Conservation (phyloP, 2,113 vertebrate species). For the Pomatostomus ruficeps region DNA sequence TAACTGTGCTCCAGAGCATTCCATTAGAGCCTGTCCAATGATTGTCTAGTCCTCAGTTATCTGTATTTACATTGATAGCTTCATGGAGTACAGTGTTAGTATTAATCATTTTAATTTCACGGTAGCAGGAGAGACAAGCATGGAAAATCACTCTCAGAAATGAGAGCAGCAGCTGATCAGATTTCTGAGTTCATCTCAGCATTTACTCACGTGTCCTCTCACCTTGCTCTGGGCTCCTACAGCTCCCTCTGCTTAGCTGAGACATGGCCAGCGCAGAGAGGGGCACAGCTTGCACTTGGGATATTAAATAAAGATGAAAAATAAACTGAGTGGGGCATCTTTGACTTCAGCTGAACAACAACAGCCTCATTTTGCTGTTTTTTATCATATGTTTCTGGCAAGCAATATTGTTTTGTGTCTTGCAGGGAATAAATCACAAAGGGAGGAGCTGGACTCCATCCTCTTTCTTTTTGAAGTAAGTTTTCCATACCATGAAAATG, state of each 20-base stretch:
- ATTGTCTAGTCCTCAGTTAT: background rate
- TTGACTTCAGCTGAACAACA: background rate
- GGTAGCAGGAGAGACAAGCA: fast-evolving
- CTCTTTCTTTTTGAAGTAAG: constrained; percentile 99
- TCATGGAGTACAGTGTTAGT: background rate
- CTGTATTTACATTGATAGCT: background rate
- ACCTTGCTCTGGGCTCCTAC: background rate
- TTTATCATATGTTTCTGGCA: fast-evolving
- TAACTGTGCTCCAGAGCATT: background rate
- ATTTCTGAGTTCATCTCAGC: background rate
- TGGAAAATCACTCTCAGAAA: background rate
- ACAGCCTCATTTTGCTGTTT: fast-evolving
- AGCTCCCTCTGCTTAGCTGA: background rate
- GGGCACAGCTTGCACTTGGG: background rate
- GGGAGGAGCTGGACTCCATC: constrained; percentile 99
- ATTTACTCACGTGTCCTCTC: fast-evolving
- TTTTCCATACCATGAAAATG: background rate
- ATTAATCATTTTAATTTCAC: background rate
- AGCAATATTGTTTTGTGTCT: constrained; percentile 32
- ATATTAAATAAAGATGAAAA: background rate
- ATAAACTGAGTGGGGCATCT: background rate
- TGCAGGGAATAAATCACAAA: constrained; percentile 97
- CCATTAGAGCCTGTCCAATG: background rate
- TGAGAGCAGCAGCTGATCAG: background rate
- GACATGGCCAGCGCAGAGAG: background rate